Evolutionary conservation across 2,797 vertebrate species (phyloP).

Genomic region (Agapornis canus): DNA sequence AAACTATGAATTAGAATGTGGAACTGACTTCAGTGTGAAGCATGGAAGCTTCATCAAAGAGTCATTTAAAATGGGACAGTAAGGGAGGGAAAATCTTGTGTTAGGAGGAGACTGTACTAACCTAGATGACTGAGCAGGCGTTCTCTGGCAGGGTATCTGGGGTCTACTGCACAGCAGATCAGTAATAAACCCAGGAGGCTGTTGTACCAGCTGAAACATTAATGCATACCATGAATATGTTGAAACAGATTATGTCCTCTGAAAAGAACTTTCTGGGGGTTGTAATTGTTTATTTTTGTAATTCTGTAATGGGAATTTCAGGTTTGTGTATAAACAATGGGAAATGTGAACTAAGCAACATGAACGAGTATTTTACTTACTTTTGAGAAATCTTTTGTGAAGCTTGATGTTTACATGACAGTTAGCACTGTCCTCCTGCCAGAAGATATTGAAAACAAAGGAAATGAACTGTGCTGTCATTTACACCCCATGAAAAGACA

Average conservation of each 20-base stretch:
- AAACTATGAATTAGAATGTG: neutral
- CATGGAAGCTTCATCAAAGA: neutral
- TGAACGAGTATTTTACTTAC: neutral
- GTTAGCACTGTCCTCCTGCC: neutral
- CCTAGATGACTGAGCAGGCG: neutral
- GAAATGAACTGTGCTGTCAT: slow-evolving; percentile 32
- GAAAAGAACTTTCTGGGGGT: neutral
- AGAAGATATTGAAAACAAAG: slow-evolving; percentile 37
- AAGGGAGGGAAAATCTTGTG: neutral
- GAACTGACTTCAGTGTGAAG: neutral
- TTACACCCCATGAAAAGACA: slow-evolving; percentile 26
- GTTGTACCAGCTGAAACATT: neutral
- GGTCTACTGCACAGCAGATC: neutral
- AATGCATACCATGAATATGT: neutral
- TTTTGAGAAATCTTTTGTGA: slow-evolving; percentile 9
- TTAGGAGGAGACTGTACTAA: neutral
- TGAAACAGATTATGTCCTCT: neutral
- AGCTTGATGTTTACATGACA: slow-evolving; percentile 12
- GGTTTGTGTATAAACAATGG: neutral
- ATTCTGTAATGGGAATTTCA: neutral
- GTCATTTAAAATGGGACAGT: neutral
- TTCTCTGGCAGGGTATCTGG: neutral
- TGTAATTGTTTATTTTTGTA: neutral
- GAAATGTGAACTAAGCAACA: neutral
- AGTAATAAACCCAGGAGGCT: neutral